Conservation (phyloP, 1,140 invertebrate species). For the Anastrepha obliqua region DNA sequence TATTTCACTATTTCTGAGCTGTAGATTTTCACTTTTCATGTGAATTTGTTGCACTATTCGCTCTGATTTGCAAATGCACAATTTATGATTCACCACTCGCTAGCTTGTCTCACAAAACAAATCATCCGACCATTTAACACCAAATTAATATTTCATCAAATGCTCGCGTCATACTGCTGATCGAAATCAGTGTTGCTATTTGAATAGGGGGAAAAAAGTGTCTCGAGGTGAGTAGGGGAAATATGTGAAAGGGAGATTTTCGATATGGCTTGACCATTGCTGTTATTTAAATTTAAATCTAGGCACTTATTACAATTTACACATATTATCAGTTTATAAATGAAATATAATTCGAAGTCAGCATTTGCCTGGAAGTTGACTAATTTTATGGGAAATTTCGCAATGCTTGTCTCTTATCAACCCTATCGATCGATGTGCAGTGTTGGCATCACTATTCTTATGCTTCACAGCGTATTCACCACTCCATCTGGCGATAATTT, state of each 20-base stretch:
- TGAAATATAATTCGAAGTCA: too few relatives aligned
- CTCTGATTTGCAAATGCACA: constrained; percentile 15
- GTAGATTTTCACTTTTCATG: not conserved
- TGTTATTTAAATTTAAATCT: too few relatives aligned
- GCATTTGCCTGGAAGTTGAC: not conserved
- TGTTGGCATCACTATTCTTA: constrained; percentile 1
- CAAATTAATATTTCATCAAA: not conserved
- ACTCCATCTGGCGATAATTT: not conserved
- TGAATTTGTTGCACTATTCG: not conserved
- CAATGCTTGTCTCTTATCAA: not conserved
- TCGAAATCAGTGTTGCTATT: constrained; percentile 1
- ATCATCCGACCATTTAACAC: not conserved
- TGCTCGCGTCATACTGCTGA: constrained; percentile 14
- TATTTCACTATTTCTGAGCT: not conserved
- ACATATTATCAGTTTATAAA: too few relatives aligned
- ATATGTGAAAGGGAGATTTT: too few relatives aligned
- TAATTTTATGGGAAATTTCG: not conserved
- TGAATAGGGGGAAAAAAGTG: not conserved
- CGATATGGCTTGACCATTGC: too few relatives aligned
- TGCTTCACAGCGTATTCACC: not conserved
- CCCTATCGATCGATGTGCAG: not conserved
- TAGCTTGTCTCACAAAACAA: constrained; percentile 13
- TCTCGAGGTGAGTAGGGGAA: not conserved
- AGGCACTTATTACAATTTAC: too few relatives aligned
- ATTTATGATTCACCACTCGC: constrained; percentile 46